phyloP scores from a whole-genome alignment of 2,888 invertebrate species.

The Allacma fusca region DNA sequence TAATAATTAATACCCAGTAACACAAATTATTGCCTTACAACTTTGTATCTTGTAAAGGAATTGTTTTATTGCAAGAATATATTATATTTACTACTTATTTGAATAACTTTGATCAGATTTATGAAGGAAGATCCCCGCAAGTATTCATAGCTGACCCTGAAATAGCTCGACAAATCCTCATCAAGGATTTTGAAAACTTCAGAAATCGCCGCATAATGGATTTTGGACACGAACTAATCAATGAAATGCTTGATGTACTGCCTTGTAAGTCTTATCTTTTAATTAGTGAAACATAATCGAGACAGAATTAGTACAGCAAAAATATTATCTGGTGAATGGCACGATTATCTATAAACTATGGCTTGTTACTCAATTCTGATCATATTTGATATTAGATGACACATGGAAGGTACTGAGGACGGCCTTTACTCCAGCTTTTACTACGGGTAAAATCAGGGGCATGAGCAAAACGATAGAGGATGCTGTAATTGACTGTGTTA shows the following conservation, averaged over 20 bases:
- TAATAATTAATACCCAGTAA: no score
- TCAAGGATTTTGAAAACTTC: slow-evolving; percentile 47
- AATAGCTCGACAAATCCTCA: slow-evolving; percentile 40
- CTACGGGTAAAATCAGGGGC: slow-evolving; percentile 36
- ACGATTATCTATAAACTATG: no score
- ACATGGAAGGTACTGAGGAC: slow-evolving; percentile 42
- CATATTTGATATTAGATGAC: slow-evolving; percentile 36
- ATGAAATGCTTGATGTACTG: slow-evolving; percentile 46
- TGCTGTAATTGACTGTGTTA: slow-evolving; percentile 36
- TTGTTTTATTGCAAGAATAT: no score
- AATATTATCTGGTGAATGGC: no score
- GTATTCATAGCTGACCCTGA: slow-evolving; percentile 46
- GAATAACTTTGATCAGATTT: no score
- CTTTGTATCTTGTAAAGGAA: no score
- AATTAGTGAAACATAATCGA: no score
- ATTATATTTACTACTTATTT: no score
- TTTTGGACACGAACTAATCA: slow-evolving; percentile 47
- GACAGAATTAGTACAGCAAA: no score
- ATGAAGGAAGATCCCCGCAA: slow-evolving; percentile 43
- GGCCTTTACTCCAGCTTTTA: slow-evolving; percentile 40
- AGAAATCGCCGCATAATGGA: slow-evolving; percentile 34
- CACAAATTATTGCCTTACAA: no score
- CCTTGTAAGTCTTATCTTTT: slow-evolving; percentile 42
- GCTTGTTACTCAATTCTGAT: neutral
- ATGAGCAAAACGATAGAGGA: slow-evolving; percentile 45